These are phyloP conservation scores for Nycticorax nycticorax DNA, from an alignment of 2,113 vertebrate species.

Conservation along the genomic window DNA sequence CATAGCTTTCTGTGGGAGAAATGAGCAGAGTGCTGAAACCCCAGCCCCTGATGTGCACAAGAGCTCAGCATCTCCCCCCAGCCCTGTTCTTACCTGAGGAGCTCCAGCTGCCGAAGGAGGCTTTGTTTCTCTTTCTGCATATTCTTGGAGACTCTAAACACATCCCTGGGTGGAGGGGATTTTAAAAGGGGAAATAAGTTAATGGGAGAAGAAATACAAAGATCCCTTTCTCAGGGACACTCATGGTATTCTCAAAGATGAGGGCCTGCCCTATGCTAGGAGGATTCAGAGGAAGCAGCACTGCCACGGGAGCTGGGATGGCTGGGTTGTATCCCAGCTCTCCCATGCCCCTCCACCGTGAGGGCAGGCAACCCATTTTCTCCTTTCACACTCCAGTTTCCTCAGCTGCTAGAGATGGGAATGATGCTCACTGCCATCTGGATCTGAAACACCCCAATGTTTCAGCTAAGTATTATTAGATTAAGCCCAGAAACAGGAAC, in stretches of 20 bases:
- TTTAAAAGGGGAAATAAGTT: background rate
- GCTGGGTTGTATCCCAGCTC: background rate
- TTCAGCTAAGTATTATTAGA: background rate
- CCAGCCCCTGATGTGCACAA: background rate
- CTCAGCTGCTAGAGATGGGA: background rate
- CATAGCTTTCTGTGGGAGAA: background rate
- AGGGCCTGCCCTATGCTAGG: background rate
- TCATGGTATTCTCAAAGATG: background rate
- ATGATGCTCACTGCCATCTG: background rate
- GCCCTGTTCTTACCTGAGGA: slow-evolving; percentile 82
- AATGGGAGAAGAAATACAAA: background rate
- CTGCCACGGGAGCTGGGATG: background rate
- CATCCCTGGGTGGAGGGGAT: slow-evolving; percentile 73
- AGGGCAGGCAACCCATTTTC: background rate
- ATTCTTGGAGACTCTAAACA: slow-evolving; percentile 89
- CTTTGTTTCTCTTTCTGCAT: slow-evolving; percentile 97
- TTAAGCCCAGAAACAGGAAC: background rate
- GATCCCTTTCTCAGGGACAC: background rate
- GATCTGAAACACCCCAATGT: background rate
- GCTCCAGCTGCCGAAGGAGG: slow-evolving; percentile 88
- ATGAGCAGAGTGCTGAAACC: background rate
- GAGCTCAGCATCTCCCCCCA: background rate
- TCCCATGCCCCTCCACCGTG: background rate
- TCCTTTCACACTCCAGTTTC: background rate
- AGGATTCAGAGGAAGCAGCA: background rate